These are phyloP conservation scores for Trachythela sp. DNA, from an alignment of 64 coral and sea anemone genomes.

Conservation along the genomic window DNA sequence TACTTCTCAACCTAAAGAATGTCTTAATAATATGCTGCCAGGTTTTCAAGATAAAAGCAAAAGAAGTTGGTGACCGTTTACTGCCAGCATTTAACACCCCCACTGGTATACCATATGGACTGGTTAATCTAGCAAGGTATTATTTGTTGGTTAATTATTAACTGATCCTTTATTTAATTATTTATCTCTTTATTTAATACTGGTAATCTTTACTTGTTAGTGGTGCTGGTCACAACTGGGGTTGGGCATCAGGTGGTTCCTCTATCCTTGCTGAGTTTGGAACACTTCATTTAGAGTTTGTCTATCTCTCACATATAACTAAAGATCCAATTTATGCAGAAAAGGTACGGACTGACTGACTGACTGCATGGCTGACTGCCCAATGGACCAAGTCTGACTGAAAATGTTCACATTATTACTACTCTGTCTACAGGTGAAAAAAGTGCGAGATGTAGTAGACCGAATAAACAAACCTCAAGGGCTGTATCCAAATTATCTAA, in stretches of 20 bases:
- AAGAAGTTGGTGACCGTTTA: slow-evolving; percentile 4
- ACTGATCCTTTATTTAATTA: not conserved
- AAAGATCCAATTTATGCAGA: slow-evolving; percentile 84
- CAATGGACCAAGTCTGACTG: not conserved
- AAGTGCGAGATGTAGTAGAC: slow-evolving; percentile 77
- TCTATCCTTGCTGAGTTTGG: slow-evolving; percentile 93
- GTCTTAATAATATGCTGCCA: not conserved
- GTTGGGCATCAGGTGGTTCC: slow-evolving; percentile 93
- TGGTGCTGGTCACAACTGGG: slow-evolving; percentile 98
- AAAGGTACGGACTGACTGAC: slow-evolving; percentile 52
- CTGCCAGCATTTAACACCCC: slow-evolving; percentile 80
- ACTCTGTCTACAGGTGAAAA: slow-evolving; percentile 50
- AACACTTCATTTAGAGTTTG: slow-evolving; percentile 92
- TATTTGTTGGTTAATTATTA: not conserved
- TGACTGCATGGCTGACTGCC: not conserved
- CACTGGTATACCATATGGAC: slow-evolving; percentile 85
- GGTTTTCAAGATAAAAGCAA: slow-evolving; percentile 94
- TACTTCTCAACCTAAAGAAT: not conserved
- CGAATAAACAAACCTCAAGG: slow-evolving; percentile 84
- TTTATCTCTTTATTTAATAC: not conserved
- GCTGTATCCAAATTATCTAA: slow-evolving; percentile 88
- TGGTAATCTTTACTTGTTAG: slow-evolving; percentile 30
- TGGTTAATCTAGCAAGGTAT: slow-evolving; percentile 94
- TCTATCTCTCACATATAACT: slow-evolving; percentile 88
- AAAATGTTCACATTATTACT: not conserved